Evolutionary conservation across 2,888 invertebrate genomes (phyloP).

Genomic region (Hyppa rectilinea): DNA sequence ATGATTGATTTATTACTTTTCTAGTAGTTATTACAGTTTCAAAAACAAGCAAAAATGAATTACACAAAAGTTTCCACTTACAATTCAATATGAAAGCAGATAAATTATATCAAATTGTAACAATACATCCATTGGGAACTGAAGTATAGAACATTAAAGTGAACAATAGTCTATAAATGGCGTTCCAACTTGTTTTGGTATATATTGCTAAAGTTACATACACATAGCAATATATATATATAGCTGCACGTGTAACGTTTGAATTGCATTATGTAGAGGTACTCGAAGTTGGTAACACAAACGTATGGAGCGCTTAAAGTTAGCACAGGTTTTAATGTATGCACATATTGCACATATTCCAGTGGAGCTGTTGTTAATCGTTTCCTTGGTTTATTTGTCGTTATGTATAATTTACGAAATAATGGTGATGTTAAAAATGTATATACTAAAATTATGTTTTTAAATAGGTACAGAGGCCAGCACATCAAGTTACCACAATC

Average conservation of each 20-base stretch:
- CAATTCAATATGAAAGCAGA: conserved; percentile 45
- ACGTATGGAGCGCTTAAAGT: conserved; percentile 31
- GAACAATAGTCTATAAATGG: conserved; percentile 51
- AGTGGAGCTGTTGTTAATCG: conserved; percentile 20
- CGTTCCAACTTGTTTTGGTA: conserved; percentile 50
- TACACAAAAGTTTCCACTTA: conserved; percentile 52
- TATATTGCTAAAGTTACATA: conserved; percentile 55
- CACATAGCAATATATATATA: conserved; percentile 2
- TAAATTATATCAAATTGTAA: conserved; percentile 50
- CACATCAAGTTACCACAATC: too few relatives aligned
- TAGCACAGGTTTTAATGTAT: conserved; percentile 40
- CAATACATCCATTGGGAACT: conserved; percentile 50
- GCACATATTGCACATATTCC: conserved; percentile 38
- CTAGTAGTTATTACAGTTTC: background rate
- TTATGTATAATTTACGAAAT: background rate
- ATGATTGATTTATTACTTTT: background rate
- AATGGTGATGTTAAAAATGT: background rate
- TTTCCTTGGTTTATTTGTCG: background rate
- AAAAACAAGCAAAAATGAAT: conserved; percentile 33
- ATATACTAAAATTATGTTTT: background rate
- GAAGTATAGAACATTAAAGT: conserved; percentile 47
- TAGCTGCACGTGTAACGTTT: conserved; percentile 31
- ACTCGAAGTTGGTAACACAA: conserved; percentile 38
- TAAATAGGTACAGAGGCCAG: too few relatives aligned
- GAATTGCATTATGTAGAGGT: conserved; percentile 38